phyloP scores from a whole-genome alignment of 2,797 vertebrate species.

The Pangasius larnaudii region DNA sequence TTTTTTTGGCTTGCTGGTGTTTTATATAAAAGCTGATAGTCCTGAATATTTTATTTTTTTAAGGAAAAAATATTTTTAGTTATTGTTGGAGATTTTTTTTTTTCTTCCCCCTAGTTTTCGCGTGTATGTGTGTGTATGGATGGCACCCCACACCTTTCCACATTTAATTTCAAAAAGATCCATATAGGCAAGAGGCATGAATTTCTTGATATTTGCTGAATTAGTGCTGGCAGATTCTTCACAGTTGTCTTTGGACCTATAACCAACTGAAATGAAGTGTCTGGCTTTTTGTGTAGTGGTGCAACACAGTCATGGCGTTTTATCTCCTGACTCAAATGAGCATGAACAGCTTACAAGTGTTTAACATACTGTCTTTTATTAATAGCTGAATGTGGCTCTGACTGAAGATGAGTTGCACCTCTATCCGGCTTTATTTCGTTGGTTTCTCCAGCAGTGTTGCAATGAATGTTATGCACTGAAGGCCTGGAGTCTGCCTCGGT shows the following conservation, averaged over 20 bases:
- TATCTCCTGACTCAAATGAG: conserved; percentile 32
- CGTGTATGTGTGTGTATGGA: conserved; percentile 50
- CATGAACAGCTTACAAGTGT: conserved; percentile 14
- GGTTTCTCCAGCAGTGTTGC: conserved; percentile 32
- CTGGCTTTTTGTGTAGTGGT: conserved; percentile 63
- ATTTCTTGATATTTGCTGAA: conserved; percentile 8
- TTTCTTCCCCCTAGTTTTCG: conserved; percentile 47
- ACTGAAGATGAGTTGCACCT: conserved; percentile 27
- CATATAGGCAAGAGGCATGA: conserved; percentile 37
- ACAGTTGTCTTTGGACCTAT: conserved; percentile 66
- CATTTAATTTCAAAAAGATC: conserved; percentile 70
- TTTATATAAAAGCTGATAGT: conserved; percentile 97
- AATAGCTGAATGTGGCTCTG: conserved; percentile 34
- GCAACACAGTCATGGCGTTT: conserved; percentile 43
- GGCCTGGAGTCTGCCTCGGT: conserved; percentile 19
- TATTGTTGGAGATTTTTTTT: conserved; percentile 77
- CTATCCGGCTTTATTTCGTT: conserved; percentile 30
- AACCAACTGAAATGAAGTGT: conserved; percentile 55
- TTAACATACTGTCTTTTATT: conserved; percentile 37
- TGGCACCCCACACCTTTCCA: conserved; percentile 26
- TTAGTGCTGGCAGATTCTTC: conserved; percentile 46
- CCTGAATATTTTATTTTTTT: conserved; percentile 99
- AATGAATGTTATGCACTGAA: conserved; percentile 40
- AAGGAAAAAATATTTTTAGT: conserved; percentile 83
- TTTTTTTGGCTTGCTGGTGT: conserved; percentile 91